Base-by-base conservation (phyloP, 2,113 vertebrate genomes). In the Polyodon spathula region DNA sequence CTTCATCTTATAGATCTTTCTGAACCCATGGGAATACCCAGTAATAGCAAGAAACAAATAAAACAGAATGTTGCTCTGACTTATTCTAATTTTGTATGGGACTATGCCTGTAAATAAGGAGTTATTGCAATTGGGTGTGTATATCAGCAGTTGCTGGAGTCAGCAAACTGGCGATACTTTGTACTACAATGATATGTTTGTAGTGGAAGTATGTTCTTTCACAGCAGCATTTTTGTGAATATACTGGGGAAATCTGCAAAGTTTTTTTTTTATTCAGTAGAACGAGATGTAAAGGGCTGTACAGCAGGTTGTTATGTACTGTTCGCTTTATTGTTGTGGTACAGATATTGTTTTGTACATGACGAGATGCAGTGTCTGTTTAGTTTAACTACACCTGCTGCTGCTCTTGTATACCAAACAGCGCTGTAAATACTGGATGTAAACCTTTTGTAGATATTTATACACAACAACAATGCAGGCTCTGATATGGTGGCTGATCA, bases 371-470 rank as follows among this genome's bases (percentile, higher is more conserved):
- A 39, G 54, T 39, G n/a, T 27, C 12, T 63, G n/a, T 42, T 39
- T 57, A 56, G n/a, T 56, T 56, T 56, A 63, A 11, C 17, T 56
- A 52, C 54, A 48, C 54, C 61, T 43, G 27, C 40, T 56, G 15
- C 53, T 44, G 37, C 15, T 38, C 61, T 8, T 46, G 37, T 61
- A 41, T 61, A 50, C 43, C 43, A 61, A 61, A 61, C 8, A 40
- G 37, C 27, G n/a, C 6, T 58, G 42, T 48, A 17, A 14, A 52
- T 61, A 39, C 14, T 61, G 48, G 60, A 61, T 39, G 12, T 60
- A 37, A 60, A 37, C 58, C 50, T 54, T 62, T 11, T 6, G 15
- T 54, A 7, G 27, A 51, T 37, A 52, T 60, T 52, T 39, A 60
- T 60, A 44, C 46, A 15, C 59, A 48, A 39, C 51, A 44, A 40